Evolutionary conservation across 2,113 vertebrate genomes (phyloP).

Genomic region (Myocastor coypus): DNA sequence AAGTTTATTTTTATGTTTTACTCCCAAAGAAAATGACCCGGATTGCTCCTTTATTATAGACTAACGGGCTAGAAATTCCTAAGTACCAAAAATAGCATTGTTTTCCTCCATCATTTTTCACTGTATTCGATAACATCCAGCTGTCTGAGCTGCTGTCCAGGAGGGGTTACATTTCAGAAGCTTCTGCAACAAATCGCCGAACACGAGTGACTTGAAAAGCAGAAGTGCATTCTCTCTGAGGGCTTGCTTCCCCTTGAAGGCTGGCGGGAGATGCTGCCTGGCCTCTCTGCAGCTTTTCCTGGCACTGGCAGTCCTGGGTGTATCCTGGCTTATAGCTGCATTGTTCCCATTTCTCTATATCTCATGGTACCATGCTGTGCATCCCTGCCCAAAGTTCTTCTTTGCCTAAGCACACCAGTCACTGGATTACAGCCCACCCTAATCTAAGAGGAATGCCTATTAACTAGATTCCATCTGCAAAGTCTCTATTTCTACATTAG

Average conservation of each 20-base stretch:
- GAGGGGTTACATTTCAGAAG: not conserved
- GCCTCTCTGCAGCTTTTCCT: not conserved
- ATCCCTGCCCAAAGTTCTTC: not conserved
- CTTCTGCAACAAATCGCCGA: not conserved
- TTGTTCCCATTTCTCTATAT: not conserved
- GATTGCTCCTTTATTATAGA: not conserved
- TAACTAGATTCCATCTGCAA: not conserved
- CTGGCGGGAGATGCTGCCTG: not conserved
- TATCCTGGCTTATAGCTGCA: not conserved
- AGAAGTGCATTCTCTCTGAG: not conserved
- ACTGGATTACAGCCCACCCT: not conserved
- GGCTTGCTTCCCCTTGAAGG: not conserved
- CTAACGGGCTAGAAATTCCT: not conserved
- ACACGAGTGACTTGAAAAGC: too few species aligned
- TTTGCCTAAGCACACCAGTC: not conserved
- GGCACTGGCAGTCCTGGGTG: not conserved
- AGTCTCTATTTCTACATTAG: too few species aligned
- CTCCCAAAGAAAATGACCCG: not conserved
- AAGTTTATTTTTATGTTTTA: not conserved
- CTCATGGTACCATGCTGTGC: accelerated
- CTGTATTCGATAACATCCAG: accelerated
- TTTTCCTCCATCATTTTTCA: too few species aligned
- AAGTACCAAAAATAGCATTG: not conserved
- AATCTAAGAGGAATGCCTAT: not conserved
- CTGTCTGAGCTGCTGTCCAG: not conserved